Percentiles rank a stretch among this genome's conserved stretches.
These are phyloP conservation scores for Ctenicera cuprea DNA, from an alignment of 2,888 invertebrate genomes.

Conservation along the genomic window DNA sequence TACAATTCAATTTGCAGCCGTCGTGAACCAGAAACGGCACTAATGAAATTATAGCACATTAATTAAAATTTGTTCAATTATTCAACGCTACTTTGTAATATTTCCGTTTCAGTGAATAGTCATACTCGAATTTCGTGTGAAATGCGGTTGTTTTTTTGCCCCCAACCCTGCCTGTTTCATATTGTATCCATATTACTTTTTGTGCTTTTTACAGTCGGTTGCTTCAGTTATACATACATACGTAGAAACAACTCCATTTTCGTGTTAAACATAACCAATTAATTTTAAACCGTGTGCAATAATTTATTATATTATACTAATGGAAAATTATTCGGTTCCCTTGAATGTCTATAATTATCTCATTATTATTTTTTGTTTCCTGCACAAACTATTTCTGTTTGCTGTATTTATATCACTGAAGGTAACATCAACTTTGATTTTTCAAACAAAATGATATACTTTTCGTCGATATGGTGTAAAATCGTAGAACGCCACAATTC, in stretches of 20 bases:
- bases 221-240: constrained; percentile 6
- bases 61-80: constrained; percentile 72
- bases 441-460: no score
- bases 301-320: not conserved
- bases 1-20: constrained; percentile 65
- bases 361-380: no score
- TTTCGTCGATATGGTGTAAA: no score
- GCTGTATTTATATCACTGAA: no score
- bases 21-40: constrained; percentile 61
- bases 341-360: not conserved
- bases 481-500: no score
- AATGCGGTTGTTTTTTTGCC: constrained; percentile 39
- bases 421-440: no score
- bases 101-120: constrained; percentile 55
- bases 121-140: constrained; percentile 50
- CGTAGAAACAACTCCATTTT: constrained; percentile 22
- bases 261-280: constrained; percentile 23
- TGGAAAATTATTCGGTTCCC: not conserved
- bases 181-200: constrained; percentile 41
- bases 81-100: constrained; percentile 61
- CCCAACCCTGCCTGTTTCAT: constrained; percentile 33
- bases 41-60: constrained; percentile 71
- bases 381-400: no score
- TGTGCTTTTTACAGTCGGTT: constrained; percentile 38
- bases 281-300: constrained; percentile 14